Evolutionary conservation across 1,140 invertebrate genomes (phyloP).

Genomic region (Zaprionus ornatus): DNA sequence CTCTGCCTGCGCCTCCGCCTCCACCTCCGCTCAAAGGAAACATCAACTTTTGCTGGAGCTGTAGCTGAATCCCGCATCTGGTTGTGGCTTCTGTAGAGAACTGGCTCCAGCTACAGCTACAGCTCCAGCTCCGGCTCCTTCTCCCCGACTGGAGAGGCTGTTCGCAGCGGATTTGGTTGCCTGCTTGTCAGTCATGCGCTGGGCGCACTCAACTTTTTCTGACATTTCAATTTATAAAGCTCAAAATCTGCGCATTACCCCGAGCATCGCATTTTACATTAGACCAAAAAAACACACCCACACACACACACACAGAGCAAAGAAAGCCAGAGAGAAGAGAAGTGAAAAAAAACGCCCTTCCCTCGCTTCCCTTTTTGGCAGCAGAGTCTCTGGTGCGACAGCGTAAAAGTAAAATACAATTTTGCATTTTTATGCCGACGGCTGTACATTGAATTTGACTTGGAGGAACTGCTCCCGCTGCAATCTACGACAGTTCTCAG

Average conservation of each 20-base stretch:
- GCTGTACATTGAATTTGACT: slow-evolving; percentile 72
- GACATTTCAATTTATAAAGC: slow-evolving; percentile 83
- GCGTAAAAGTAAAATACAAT: slow-evolving; percentile 70
- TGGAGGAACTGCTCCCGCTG: slow-evolving; percentile 20
- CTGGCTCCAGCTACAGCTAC: not conserved
- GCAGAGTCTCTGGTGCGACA: slow-evolving; percentile 33
- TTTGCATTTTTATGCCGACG: slow-evolving; percentile 63
- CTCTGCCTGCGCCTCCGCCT: not conserved
- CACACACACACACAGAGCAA: slow-evolving; percentile 13
- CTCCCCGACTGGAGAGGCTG: slow-evolving; percentile 1
- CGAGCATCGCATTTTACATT: slow-evolving; percentile 70
- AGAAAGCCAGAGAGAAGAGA: not conserved
- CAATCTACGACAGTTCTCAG: slow-evolving; percentile 38
- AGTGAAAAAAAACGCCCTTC: slow-evolving; percentile 8
- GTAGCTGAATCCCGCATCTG: slow-evolving; percentile 5
- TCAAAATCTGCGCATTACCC: slow-evolving; percentile 78
- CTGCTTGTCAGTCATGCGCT: slow-evolving; percentile 55
- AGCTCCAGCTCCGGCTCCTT: too few species aligned
- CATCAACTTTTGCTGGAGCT: slow-evolving; percentile 51
- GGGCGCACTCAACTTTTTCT: slow-evolving; percentile 75
- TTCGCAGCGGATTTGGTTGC: slow-evolving; percentile 15
- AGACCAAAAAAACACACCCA: slow-evolving; percentile 57
- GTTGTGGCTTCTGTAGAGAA: slow-evolving; percentile 27
- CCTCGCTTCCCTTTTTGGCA: slow-evolving; percentile 16
- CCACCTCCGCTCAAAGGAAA: slow-evolving; percentile 19